Base-by-base conservation (phyloP, 2,113 vertebrate genomes). In the Gavia stellata region DNA sequence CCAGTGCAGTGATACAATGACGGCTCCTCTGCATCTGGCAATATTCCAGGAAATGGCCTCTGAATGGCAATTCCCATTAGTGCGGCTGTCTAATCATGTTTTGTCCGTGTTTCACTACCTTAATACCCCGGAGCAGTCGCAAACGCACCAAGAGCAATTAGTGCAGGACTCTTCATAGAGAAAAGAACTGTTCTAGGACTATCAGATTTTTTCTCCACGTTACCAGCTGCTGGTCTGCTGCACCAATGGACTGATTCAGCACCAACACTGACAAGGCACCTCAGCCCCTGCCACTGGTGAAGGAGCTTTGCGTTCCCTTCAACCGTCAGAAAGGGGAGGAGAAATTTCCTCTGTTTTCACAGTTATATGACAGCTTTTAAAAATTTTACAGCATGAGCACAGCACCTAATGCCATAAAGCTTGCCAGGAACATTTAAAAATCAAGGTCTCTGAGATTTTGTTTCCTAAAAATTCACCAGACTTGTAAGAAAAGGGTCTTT, bases 381-480 rank as follows among this genome's bases (percentile, higher is more conserved):
- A 81, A 86, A 58, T 80, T 82, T 92, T 87, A 91, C 74, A 90
- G 85, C 55, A n/a, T 9, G 17, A 95, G 42, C 0, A 0, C 81
- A 80, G 58, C 62, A 77, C 59, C 81, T 95, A 95, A 96, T 88
- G 74, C 78, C 91, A 96, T 83, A 90, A 96, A 92, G 62, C 26
- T 70, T 92, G 55, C 58, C 70, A 92, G 56, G 33, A 90, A 82
- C 45, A 47, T 70, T 90, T 95, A 82, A 91, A 91, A 91, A 90
- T 62, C 83, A 80, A 90, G 67, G 71, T 56, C 66, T 95, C 55
- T 47, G 38, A 84, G 66, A 88, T 86, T 90, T 62, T 91, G 25
- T 34, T 79, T 80, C 71, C 42, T 52, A 20, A 29, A 85, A 68
- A 85, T 73, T 70, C 50, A 72, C 34, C 20, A 87, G 36, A 34